Evolutionary conservation across 2,888 invertebrate genomes (phyloP), one percentile per base, ranked within the genome.

Genomic region (Melolontha melolontha): DNA sequence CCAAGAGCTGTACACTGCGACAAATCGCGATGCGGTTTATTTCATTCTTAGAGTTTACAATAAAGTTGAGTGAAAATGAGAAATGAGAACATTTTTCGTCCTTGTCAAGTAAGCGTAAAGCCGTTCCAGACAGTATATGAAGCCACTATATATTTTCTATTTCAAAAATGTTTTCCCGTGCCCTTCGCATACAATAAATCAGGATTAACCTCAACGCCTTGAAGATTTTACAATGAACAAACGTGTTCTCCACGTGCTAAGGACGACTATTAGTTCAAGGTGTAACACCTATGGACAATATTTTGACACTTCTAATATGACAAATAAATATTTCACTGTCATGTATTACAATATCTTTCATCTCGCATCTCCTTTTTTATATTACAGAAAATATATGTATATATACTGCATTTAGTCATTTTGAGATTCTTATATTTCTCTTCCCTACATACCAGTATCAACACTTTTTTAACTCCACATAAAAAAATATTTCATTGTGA

Each of bases 121-220:
- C 77, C 75, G 73, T 72, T 72, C 73, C 69, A 71, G 75, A 73
- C 73, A 75, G 73, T 78, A 74, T 78, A 77, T 77, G 76, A 76
- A 76, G 78, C 71, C 75, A 76, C 78, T 72, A 76, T 62, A 76
- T 77, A 78, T 79, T 79, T 78, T 75, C 76, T 77, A 79, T 79
- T 77, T 76, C 74, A 72, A 76, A 75, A 75, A 76, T 76, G 75
- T 77, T 77, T 74, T 76, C 74, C 57, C 34, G 16, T 76, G 77
- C 78, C 78, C 76, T 78, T 77, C 78, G 75, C 73, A 76, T 75
- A 76, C 77, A 78, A 78, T 79, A 79, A 78, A 79, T 79, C 79
- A 79, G 76, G 78, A 79, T 79, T 79, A 79, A 77, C 59, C 59
- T 29, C 59, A 34, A 49, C 49, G 71, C 74, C 71, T 74, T 69